Percentiles rank a stretch among this genome's conserved stretches.
These are phyloP conservation scores for Eueides isabella DNA, from an alignment of 1,140 invertebrate species.

Conservation along the genomic window DNA sequence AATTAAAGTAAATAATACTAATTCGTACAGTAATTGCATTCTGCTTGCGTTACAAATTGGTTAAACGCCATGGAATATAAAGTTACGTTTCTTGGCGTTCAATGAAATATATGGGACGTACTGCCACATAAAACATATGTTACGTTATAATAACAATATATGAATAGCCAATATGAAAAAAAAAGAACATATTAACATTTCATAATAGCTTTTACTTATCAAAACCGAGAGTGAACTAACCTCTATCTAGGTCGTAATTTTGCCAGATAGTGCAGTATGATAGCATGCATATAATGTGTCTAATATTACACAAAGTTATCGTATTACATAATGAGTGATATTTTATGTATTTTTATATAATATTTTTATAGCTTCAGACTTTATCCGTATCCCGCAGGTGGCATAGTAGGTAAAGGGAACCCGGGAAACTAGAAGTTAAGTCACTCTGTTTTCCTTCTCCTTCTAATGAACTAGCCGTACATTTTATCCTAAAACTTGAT, in stretches of 20 bases:
- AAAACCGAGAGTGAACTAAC: slow-evolving; percentile 38
- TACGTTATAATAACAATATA: neutral
- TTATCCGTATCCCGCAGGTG: no score
- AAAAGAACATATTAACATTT: neutral
- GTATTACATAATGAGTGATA: neutral
- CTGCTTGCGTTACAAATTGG: neutral
- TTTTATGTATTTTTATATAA: no score
- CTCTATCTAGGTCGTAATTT: slow-evolving; percentile 43
- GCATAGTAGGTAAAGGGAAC: no score
- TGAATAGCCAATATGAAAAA: slow-evolving; percentile 18
- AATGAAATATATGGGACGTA: neutral
- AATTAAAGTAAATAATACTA: no score
- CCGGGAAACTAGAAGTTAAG: no score
- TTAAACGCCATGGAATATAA: neutral
- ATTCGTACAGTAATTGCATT: neutral
- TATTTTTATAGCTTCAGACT: no score
- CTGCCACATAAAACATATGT: neutral
- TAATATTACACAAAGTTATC: neutral
- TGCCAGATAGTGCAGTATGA: slow-evolving; percentile 7
- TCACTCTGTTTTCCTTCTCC: no score
- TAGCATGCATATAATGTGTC: neutral
- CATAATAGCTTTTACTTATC: neutral
- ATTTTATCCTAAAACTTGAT: no score
- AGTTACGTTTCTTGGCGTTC: no score
- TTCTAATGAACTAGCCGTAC: no score